phyloP scores from a whole-genome alignment of 2,888 invertebrate species.

The Drosophila incognita region DNA sequence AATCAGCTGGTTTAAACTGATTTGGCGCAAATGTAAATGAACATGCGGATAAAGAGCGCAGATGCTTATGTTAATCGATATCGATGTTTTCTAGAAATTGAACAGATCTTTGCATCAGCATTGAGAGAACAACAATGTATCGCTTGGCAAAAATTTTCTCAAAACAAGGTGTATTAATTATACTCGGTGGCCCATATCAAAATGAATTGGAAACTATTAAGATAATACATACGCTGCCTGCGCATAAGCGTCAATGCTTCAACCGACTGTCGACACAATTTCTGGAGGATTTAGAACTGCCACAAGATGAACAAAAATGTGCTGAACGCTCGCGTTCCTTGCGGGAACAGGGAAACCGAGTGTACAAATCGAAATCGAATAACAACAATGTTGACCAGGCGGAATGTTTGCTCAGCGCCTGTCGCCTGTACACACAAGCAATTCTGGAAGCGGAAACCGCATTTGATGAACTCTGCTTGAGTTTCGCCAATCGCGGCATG shows the following conservation, averaged over 20 bases:
- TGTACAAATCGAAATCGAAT: slow-evolving; percentile 45
- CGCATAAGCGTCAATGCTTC: slow-evolving; percentile 3
- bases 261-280: slow-evolving; percentile 35
- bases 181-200: slow-evolving; percentile 40
- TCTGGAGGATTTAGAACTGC: slow-evolving; percentile 39
- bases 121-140: slow-evolving; percentile 18
- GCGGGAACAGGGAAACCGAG: slow-evolving; percentile 74
- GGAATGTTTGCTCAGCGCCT: slow-evolving; percentile 67
- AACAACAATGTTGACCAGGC: neutral
- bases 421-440: slow-evolving; percentile 77
- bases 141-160: slow-evolving; percentile 20
- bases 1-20: neutral
- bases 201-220: slow-evolving; percentile 66
- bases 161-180: slow-evolving; percentile 29
- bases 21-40: neutral
- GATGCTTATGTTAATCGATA: neutral
- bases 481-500: slow-evolving; percentile 83
- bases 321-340: slow-evolving; percentile 48
- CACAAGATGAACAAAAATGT: slow-evolving; percentile 18
- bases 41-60: neutral
- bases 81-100: neutral
- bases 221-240: slow-evolving; percentile 34
- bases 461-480: slow-evolving; percentile 66
- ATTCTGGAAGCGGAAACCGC: slow-evolving; percentile 73
- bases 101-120: slow-evolving; percentile 16